phyloP scores from a whole-genome alignment of 2,888 invertebrate species.

The Cerceris ruficornis region DNA sequence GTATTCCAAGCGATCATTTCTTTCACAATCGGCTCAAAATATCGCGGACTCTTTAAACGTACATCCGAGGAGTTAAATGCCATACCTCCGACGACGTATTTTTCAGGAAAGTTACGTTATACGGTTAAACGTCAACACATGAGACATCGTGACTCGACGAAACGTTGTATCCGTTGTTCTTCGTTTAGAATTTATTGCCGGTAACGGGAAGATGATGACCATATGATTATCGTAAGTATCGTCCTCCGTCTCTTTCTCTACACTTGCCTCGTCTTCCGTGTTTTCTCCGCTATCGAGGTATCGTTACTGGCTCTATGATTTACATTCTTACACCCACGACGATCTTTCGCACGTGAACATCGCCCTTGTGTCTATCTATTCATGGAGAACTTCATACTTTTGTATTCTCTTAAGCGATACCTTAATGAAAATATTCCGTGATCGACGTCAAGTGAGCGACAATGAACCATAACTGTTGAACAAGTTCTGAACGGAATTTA shows the following conservation, averaged over 20 bases:
- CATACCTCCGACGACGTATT: background rate
- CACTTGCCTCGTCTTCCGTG: constrained; percentile 28
- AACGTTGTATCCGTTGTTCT: constrained; percentile 67
- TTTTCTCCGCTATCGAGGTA: constrained; percentile 45
- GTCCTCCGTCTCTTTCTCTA: constrained; percentile 42
- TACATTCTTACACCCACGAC: constrained; percentile 54
- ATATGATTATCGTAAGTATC: constrained; percentile 66
- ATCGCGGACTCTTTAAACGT: background rate
- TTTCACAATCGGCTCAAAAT: no score
- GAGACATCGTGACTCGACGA: constrained; percentile 61
- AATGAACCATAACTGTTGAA: no score
- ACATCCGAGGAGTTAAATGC: background rate
- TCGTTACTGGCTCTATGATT: constrained; percentile 55
- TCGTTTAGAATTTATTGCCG: constrained; percentile 63
- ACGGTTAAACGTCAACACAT: constrained; percentile 33
- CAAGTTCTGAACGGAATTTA: no score
- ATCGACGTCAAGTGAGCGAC: no score
- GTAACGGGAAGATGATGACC: constrained; percentile 68
- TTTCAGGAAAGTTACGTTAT: constrained; percentile 17
- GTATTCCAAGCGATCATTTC: no score
- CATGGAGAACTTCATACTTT: background rate
- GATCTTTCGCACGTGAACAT: constrained; percentile 29
- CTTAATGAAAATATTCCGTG: no score
- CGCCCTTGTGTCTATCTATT: background rate
- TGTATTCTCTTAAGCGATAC: no score